phyloP scores from a whole-genome alignment of 2,888 invertebrate species.

The Linyphia triangularis region DNA sequence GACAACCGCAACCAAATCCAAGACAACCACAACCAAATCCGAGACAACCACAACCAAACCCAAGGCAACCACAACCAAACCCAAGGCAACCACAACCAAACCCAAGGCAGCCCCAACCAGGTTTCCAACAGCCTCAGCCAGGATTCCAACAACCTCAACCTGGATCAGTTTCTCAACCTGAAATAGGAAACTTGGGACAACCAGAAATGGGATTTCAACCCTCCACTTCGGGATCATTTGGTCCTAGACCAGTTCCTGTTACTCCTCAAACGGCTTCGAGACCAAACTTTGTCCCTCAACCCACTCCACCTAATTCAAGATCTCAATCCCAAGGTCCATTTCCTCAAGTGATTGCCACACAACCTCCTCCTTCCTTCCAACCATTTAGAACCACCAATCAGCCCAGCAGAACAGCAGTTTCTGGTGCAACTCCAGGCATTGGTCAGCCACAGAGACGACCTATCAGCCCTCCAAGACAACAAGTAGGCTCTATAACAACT shows the following conservation, averaged over 20 bases:
- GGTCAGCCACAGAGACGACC: slow-evolving; percentile 16
- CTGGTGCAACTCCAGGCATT: neutral
- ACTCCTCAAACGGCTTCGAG: neutral
- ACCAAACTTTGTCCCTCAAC: neutral
- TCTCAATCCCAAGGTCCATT: slow-evolving; percentile 5
- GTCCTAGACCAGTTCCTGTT: neutral
- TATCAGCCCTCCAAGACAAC: slow-evolving; percentile 7
- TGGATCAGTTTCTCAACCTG: neutral
- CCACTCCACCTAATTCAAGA: neutral
- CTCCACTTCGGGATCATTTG: neutral
- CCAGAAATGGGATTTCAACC: slow-evolving; percentile 12
- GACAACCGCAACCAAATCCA: neutral
- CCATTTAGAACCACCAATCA: neutral
- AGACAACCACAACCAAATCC: neutral
- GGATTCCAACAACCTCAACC: neutral
- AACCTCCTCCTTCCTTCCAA: neutral
- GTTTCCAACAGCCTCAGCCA: neutral
- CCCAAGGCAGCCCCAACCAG: slow-evolving; percentile 17
- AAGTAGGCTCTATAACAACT: neutral
- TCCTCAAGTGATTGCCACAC: slow-evolving; percentile 4
- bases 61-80: neutral
- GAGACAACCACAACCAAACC: neutral
- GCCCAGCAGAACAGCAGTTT: neutral
- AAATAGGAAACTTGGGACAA: neutral
- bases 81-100: neutral